Conservation (phyloP, 1,140 invertebrate species). For the Epicauta chinensis region DNA sequence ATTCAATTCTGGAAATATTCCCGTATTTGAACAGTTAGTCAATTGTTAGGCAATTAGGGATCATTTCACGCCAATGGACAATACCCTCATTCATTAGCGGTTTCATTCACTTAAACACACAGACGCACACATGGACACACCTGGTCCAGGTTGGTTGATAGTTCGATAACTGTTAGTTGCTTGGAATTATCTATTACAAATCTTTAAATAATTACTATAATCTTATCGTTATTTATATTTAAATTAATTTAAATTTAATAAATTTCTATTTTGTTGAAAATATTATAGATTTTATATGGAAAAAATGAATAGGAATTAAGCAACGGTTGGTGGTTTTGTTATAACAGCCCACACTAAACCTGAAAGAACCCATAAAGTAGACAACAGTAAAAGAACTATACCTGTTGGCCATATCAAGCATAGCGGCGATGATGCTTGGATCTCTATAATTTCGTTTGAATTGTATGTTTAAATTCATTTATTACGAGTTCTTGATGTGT, state of each 20-base stretch:
- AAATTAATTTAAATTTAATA: not conserved
- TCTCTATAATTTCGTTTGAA: constrained; percentile 30
- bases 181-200: not conserved
- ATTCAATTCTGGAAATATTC: constrained; percentile 34
- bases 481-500: constrained; percentile 25
- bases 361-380: constrained; percentile 6
- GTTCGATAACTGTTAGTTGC: not conserved
- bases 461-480: constrained; percentile 29
- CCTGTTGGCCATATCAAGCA: constrained; percentile 11
- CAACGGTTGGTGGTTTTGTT: constrained; percentile 4
- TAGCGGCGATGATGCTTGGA: constrained; percentile 24
- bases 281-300: not conserved
- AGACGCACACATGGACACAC: too few relatives aligned
- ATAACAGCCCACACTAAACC: constrained; percentile 12
- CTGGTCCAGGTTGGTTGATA: not conserved
- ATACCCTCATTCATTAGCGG: constrained; percentile 37
- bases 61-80: constrained; percentile 39
- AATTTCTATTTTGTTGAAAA: not conserved
- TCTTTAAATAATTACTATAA: not conserved
- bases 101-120: constrained; percentile 20
- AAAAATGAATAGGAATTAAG: not conserved
- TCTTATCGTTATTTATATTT: not conserved
- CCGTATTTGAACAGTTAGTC: constrained; percentile 23
- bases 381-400: constrained; percentile 7
- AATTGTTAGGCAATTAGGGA: constrained; percentile 40